Conservation (phyloP, 2,797 vertebrate species). For the Babyrousa celebensis region DNA sequence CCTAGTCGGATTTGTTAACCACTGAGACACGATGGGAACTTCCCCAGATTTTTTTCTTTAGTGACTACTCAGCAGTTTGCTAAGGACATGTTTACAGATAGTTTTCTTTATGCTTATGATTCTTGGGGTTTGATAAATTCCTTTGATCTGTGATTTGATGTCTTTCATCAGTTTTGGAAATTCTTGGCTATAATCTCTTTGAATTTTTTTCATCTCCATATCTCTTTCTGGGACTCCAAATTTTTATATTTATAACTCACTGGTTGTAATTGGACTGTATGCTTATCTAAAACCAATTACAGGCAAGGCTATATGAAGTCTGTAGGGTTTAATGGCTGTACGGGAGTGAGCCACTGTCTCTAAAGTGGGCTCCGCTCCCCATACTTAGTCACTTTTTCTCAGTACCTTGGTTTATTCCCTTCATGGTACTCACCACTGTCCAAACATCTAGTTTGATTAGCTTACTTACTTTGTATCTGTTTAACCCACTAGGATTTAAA, state of each 20-base stretch:
- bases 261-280: neutral
- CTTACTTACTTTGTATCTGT: neutral
- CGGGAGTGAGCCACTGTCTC: too few species aligned
- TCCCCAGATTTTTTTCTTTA: neutral
- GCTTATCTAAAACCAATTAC: neutral
- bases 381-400: neutral
- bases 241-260: neutral
- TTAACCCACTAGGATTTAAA: neutral
- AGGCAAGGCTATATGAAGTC: too few species aligned
- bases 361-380: neutral
- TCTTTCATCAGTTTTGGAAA: neutral
- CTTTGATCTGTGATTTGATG: neutral
- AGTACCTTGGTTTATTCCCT: neutral
- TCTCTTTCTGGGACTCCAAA: neutral
- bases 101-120: neutral
- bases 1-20: too few species aligned
- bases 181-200: neutral
- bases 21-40: too few species aligned
- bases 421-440: neutral
- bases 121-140: neutral
- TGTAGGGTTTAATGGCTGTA: neutral
- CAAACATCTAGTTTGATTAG: neutral
- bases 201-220: neutral
- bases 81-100: neutral
- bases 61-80: neutral